These are phyloP conservation scores for Lycodopsis pacificus DNA, from an alignment of 2,797 vertebrate species.

Conservation along the genomic window DNA sequence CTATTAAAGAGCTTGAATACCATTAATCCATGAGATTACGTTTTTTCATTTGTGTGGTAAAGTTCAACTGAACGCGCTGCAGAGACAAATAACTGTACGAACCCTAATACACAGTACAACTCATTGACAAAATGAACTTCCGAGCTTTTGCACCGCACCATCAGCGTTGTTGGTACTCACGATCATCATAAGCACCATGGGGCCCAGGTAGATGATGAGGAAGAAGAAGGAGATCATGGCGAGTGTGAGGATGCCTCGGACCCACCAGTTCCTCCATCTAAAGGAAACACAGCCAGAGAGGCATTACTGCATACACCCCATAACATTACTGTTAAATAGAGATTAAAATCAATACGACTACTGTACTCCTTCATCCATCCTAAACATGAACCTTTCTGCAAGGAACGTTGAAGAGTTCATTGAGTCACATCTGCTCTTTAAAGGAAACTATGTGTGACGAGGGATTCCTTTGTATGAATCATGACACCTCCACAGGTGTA, in stretches of 20 bases:
- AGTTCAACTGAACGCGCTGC: constrained; percentile 1
- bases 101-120: background rate
- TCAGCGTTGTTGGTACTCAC: constrained; percentile 83
- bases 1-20: constrained; percentile 18
- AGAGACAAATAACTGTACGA: background rate
- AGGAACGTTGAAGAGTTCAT: no score
- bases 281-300: constrained; percentile 13
- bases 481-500: background rate
- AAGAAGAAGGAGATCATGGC: constrained; percentile 99
- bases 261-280: constrained; percentile 99
- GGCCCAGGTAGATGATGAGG: constrained; percentile 98
- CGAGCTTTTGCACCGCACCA: background rate
- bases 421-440: no score
- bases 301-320: background rate
- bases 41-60: background rate
- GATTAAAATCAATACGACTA: background rate
- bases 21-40: constrained; percentile 2
- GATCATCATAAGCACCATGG: constrained; percentile 97
- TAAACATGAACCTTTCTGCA: no score
- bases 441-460: background rate
- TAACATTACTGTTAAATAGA: background rate
- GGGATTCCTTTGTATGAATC: constrained; percentile 21
- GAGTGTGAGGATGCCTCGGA: constrained; percentile 95
- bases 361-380: background rate
- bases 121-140: background rate